Base-by-base conservation (phyloP, 2,113 vertebrate genomes). In the Parus major region DNA sequence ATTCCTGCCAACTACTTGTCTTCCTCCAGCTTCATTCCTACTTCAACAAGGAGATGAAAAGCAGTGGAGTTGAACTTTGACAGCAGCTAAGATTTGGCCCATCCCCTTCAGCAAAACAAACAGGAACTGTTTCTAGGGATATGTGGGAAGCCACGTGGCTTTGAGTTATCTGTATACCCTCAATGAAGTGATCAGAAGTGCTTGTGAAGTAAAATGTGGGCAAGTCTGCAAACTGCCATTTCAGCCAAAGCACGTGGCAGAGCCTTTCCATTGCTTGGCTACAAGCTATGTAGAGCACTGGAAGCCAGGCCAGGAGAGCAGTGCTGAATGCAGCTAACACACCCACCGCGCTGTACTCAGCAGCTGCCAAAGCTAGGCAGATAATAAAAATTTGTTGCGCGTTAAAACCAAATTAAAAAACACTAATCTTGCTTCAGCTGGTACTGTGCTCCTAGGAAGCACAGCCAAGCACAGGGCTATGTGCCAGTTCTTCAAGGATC, bases 21-120 rank as follows among this genome's bases (percentile, higher is more conserved):
- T 86, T 83, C 52, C 44, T 77, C 63, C 65, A 24, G 64, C 76
- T 95, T 73, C 75, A n/a, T 49, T 85, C 20, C 35, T 39, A 36
- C 49, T 81, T 46, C 46, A 93, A 94, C 31, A 33, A 70, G 78
- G 63, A 95, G 63, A 71, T 73, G 92, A 86, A 93, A 95, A 94
- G 60, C 28, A 59, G 50, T 17, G 8, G 42, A 90, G n/a, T 16
- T 80, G 70, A 90, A 79, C 75, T 94, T 87, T 15, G 70, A 91
- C 2, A 10, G 33, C 75, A 47, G 25, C n/a, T 36, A 29, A 33
- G 35, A 49, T 61, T 86, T 83, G 50, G 82, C 79, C 50, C 15
- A 11, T 59, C 53, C 42, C 31, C 85, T 76, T 85, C 29, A 28
- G 44, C 46, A 61, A 82, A 78, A 73, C 13, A 46, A 90, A 56